Evolutionary conservation across 2,888 invertebrate species (phyloP), one percentile per base, ranked within the genome.

Genomic region (Yponomeuta evonymella): DNA sequence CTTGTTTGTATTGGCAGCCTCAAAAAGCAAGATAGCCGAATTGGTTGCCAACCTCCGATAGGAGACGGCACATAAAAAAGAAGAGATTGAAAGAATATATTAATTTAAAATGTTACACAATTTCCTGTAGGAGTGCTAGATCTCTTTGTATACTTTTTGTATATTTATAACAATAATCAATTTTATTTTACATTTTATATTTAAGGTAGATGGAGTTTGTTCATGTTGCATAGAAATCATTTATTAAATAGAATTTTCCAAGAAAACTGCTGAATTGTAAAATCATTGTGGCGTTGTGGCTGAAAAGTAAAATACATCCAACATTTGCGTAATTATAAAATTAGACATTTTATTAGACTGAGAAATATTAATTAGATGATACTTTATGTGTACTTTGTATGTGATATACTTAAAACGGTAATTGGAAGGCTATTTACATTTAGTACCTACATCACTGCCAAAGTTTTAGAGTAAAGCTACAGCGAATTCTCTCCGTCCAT

Each of bases 401-500:
- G 15, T 15, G 15, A 58, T 58, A 58, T 43, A 58, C 51, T 58
- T 58, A 8, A 58, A 2, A 58, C 15, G 2, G 12, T 58, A 15
- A 12, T 58, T 58, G 15, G 51, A 58, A 58, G 51, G 15, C 15
- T 58, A 75, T 73, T 74, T 75, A 76, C 75, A 77, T 81, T 81
- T 81, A 75, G 85, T 88, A 88, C 86, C 85, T 88, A 83, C 78
- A 79, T 80, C 82, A 86, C 86, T 88, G 85, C 90, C 90, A 90
- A 90, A 90, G 90, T 83, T 83, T 85, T 88, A 88, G 86, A 82
- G 12, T 58, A 74, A 78, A 71, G 71, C 29, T 71, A 71, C 86
- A 86, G 81, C 87, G 85, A 89, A 86, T 82, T 73, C 77, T 82
- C 84, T 90, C 90, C 90, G 90, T 90, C 90, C 90, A 89, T 74